A percentile compares a stretch with the other conserved stretches of the same genome.
These are phyloP conservation scores for Smutsia gigantea DNA, from an alignment of 2,797 vertebrate species.

Conservation along the genomic window DNA sequence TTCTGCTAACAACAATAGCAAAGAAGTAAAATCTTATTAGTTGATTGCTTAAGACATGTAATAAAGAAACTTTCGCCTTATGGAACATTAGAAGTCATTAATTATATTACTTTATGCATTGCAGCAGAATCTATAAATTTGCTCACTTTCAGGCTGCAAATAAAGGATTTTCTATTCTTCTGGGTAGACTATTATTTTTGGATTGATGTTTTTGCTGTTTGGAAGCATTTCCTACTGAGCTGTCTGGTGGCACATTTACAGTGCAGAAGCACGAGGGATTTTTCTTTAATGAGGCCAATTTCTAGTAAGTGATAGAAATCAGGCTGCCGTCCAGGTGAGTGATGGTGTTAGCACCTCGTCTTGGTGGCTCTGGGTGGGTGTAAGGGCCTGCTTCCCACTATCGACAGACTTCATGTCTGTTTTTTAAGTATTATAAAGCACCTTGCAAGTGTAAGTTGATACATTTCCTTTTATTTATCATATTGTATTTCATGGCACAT, in stretches of 20 bases:
- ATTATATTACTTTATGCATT: neutral
- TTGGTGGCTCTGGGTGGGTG: neutral
- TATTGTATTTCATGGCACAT: no score
- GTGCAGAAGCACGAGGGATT: neutral
- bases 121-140: neutral
- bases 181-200: neutral
- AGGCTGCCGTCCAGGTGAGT: neutral
- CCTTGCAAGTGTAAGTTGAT: neutral
- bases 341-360: neutral
- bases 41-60: neutral
- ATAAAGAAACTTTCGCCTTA: neutral
- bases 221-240: constrained; percentile 55
- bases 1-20: neutral
- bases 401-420: neutral
- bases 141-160: neutral
- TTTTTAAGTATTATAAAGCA: neutral
- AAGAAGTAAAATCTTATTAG: neutral
- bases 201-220: constrained; percentile 30
- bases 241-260: neutral
- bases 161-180: neutral
- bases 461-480: neutral
- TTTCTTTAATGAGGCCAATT: neutral
- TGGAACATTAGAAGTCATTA: neutral
- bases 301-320: neutral
- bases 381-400: neutral